These are phyloP conservation scores for Caenorhabditis sp. DNA, from an alignment of 2,888 invertebrate genomes.

Conservation along the genomic window DNA sequence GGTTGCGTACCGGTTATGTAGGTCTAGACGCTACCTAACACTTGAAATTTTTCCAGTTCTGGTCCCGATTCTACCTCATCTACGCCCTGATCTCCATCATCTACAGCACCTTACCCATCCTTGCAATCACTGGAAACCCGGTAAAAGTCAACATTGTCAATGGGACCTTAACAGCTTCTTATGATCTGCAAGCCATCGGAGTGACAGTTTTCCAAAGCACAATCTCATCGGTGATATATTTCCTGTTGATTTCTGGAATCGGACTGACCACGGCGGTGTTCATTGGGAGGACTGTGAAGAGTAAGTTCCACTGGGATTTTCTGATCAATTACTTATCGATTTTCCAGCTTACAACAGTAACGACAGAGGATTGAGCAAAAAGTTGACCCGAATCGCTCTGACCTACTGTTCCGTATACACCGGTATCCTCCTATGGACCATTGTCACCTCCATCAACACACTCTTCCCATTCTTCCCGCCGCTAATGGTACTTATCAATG, in stretches of 20 bases:
- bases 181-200: background rate
- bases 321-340: background rate
- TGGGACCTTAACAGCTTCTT: conserved; percentile 3
- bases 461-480: conserved; percentile 13
- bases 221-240: conserved; percentile 11
- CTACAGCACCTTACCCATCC: background rate
- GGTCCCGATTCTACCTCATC: background rate
- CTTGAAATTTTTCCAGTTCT: background rate
- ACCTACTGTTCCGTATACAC: conserved; percentile 28
- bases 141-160: conserved; percentile 12
- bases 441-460: conserved; percentile 7
- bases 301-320: background rate
- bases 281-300: background rate
- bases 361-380: conserved; percentile 14
- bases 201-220: conserved; percentile 10
- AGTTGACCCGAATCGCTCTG: conserved; percentile 20
- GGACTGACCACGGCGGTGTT: background rate
- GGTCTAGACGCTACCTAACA: no score
- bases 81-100: background rate
- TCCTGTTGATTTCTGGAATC: background rate
- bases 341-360: background rate
- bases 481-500: background rate
- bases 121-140: background rate
- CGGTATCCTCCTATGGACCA: conserved; percentile 23
- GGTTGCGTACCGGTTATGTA: no score